phyloP scores from a whole-genome alignment of 2,888 invertebrate genomes.

The Sipha maydis region DNA sequence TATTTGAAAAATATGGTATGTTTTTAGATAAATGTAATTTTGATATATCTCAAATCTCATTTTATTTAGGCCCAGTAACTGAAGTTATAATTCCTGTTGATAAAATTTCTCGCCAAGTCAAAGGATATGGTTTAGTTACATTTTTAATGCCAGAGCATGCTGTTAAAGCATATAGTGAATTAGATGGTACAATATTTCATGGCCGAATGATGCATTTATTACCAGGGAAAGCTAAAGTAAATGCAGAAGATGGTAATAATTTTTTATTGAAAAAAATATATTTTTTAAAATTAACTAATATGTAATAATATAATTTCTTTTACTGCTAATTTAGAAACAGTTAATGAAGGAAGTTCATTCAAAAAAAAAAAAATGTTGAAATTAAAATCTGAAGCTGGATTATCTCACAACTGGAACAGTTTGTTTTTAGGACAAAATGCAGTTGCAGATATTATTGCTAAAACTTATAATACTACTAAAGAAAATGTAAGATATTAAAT shows the following conservation, averaged over 20 bases:
- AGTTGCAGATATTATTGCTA: constrained; percentile 90
- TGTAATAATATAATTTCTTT: neutral
- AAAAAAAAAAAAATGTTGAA: constrained; percentile 85
- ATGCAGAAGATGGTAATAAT: constrained; percentile 67
- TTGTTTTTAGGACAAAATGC: constrained; percentile 93
- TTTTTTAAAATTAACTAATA: too few relatives aligned
- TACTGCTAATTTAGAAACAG: constrained; percentile 13
- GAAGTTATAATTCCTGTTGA: constrained; percentile 93
- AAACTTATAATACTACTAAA: constrained; percentile 85
- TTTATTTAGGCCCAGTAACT: constrained; percentile 77
- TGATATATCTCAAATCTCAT: too few relatives aligned
- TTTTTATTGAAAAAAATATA: neutral
- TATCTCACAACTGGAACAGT: constrained; percentile 95
- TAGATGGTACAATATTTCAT: constrained; percentile 92
- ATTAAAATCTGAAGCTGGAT: constrained; percentile 79
- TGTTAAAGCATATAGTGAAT: constrained; percentile 82
- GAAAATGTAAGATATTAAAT: constrained; percentile 74
- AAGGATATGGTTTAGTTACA: constrained; percentile 93
- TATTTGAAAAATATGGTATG: constrained; percentile 86
- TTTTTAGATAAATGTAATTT: constrained; percentile 68
- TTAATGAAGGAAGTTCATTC: constrained; percentile 76
- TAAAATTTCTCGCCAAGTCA: constrained; percentile 74
- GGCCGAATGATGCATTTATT: constrained; percentile 94
- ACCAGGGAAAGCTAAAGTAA: constrained; percentile 79
- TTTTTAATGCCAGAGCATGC: constrained; percentile 97